A percentile compares a stretch with the other conserved stretches of the same genome.
Conservation (phyloP, 2,797 vertebrate species). For the Chaenodraco wilsoni region DNA sequence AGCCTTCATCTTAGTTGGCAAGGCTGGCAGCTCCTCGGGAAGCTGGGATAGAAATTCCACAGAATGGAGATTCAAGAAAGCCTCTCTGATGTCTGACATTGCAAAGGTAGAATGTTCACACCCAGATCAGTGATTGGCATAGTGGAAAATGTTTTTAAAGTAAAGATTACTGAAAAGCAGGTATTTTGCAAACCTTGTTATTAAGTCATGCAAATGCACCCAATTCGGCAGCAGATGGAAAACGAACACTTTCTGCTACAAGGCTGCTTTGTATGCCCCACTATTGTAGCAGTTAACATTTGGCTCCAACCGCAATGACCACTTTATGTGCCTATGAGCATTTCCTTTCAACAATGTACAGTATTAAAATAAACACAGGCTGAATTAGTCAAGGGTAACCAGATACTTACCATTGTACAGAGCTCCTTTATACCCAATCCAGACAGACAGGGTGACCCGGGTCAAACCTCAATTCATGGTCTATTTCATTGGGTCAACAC, state of each 20-base stretch:
- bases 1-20: constrained; percentile 16
- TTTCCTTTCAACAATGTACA: neutral
- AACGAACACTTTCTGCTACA: neutral
- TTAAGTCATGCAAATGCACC: constrained; percentile 6
- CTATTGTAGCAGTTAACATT: constrained; percentile 6
- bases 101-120: constrained; percentile 7
- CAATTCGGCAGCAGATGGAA: constrained; percentile 18
- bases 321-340: neutral
- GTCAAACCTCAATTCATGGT: neutral
- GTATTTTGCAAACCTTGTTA: constrained; percentile 16
- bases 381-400: constrained; percentile 1
- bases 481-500: neutral
- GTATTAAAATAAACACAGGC: constrained; percentile 2
- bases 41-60: constrained; percentile 42
- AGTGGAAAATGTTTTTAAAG: constrained; percentile 8
- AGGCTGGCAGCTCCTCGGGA: constrained; percentile 13
- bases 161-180: constrained; percentile 13
- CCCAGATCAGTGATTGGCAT: constrained; percentile 1
- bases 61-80: constrained; percentile 25
- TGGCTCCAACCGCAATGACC: neutral
- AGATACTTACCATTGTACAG: neutral
- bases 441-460: neutral
- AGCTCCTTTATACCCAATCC: neutral
- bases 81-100: constrained; percentile 26
- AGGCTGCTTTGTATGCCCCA: neutral